A percentile compares a stretch with the other conserved stretches of the same genome.
Conservation (phyloP, 2,797 vertebrate species). For the Phalanger gymnotis region DNA sequence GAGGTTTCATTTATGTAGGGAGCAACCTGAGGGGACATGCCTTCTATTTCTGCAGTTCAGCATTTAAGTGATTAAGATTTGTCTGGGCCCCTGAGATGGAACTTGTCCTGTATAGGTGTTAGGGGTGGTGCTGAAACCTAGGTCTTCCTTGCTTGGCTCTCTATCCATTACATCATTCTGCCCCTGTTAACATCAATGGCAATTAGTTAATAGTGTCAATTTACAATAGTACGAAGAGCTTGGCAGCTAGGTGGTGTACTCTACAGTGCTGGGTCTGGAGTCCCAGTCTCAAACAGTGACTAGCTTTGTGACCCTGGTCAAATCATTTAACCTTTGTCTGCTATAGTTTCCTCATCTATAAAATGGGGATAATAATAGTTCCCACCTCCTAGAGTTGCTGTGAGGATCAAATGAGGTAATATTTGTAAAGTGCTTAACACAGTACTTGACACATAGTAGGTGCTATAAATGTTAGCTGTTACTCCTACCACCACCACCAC, state of each 20-base stretch:
- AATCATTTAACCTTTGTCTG: background rate
- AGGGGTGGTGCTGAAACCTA: background rate
- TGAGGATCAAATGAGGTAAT: background rate
- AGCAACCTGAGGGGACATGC: background rate
- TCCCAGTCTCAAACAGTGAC: background rate
- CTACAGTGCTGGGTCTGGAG: background rate
- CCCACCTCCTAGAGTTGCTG: background rate
- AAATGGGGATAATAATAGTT: background rate
- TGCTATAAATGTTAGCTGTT: background rate
- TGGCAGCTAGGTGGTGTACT: background rate
- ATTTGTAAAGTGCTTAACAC: background rate
- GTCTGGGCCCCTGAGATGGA: background rate
- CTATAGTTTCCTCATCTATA: background rate
- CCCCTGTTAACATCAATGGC: background rate
- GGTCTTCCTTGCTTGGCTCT: background rate
- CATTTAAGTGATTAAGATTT: background rate
- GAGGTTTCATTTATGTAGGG: background rate
- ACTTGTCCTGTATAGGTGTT: background rate
- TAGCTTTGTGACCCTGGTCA: background rate
- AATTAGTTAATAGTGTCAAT: no score
- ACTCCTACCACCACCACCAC: background rate
- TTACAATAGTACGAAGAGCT: background rate
- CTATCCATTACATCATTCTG: background rate
- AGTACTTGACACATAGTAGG: background rate
- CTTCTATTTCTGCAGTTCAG: background rate